Base-by-base conservation (phyloP, 2,113 vertebrate species). In the Pao palembangensis region DNA sequence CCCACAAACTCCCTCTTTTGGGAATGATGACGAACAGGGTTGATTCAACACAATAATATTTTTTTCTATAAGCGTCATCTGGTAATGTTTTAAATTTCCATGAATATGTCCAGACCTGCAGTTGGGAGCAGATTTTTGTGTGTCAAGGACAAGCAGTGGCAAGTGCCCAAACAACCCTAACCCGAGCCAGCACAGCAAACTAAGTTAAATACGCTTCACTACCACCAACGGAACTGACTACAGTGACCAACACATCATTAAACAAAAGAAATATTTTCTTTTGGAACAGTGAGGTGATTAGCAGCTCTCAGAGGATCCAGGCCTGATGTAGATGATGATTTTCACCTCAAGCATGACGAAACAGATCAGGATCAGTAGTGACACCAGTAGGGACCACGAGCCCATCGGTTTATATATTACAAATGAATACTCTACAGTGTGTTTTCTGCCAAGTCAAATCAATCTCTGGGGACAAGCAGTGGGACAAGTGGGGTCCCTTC, bases 81-180 rank as follows among this genome's bases (percentile, higher is more conserved):
- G 72, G n/a, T 52, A 11, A 18, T 49, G 71, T 74, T 72, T 89
- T 83, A 89, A 8, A 70, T 64, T 89, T 90, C 89, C 87, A 64
- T 58, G 71, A 77, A 76, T 66, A 72, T 66, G 81, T 79, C 80
- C 70, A 58, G 64, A 78, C 78, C 71, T 83, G 75, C 69, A 63
- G 54, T 62, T 4, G 57, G 44, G 55, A 77, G 73, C 61, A 84
- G 68, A 77, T 63, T 69, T 61, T n/a, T 60, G 20, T 64, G 42
- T 61, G 55, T 67, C 46, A 64, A 49, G 58, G 53, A 72, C 61
- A 57, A 60, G 61, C 31, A 42, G 55, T 84, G 85, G 86, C 87
- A 71, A 20, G 48, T 20, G 14, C 60, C 83, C 87, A 88, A 80
- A 59, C 10, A 51, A 11, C 2, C n/a, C n/a, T n/a, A 65, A 54